Evolutionary conservation across 2,797 vertebrate species (phyloP).

Genomic region (Diplodus sargus): DNA sequence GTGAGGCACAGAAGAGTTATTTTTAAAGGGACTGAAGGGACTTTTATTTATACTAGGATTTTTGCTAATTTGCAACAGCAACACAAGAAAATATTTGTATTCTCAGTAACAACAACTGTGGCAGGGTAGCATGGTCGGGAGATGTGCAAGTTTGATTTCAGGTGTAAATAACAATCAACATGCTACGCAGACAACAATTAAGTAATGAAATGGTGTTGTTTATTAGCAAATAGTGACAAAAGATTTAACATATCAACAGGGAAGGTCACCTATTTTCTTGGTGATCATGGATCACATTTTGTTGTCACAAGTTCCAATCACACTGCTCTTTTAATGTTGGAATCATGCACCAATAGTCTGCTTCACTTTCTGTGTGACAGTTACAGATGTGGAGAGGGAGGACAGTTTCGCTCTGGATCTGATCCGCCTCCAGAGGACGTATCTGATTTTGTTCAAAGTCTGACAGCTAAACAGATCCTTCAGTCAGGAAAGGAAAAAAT

Average conservation of each 20-base stretch:
- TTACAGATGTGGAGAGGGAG: too few relatives aligned
- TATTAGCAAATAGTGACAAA: slow-evolving; percentile 4
- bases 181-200: neutral
- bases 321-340: too few relatives aligned
- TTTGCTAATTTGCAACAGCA: neutral
- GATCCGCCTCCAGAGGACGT: too few relatives aligned
- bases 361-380: too few relatives aligned
- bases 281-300: neutral
- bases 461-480: too few relatives aligned
- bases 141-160: neutral
- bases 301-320: too few relatives aligned
- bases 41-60: neutral
- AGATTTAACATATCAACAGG: neutral
- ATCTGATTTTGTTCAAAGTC: too few relatives aligned
- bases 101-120: neutral
- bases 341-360: too few relatives aligned
- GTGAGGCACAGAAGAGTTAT: slow-evolving; percentile 1
- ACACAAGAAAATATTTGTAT: neutral
- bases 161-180: neutral
- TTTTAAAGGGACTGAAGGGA: slow-evolving; percentile 10
- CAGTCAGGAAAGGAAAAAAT: too few relatives aligned
- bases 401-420: too few relatives aligned
- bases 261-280: neutral
- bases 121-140: neutral
- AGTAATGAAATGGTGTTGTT: neutral